Evolutionary conservation across 53 echinoderm and acorn worm species (phyloP).

Genomic region (Apostichopus leukothele): DNA sequence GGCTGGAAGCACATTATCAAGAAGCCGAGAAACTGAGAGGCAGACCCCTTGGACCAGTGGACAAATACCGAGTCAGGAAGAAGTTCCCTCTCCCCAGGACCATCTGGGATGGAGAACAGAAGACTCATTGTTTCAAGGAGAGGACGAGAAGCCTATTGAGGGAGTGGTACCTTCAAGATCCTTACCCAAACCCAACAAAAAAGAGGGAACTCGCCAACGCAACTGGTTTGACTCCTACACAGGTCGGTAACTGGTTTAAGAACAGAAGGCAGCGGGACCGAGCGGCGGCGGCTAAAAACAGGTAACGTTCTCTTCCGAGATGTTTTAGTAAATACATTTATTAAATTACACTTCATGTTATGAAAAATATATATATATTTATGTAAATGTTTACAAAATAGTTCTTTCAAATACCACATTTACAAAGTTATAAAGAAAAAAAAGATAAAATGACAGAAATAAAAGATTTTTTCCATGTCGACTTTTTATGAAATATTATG

Average conservation of each 20-base stretch:
- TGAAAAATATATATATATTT: neutral
- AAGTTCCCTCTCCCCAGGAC: slow-evolving; percentile 99
- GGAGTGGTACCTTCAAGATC: slow-evolving; percentile 99
- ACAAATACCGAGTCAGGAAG: slow-evolving; percentile 99
- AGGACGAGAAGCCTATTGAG: slow-evolving; percentile 94
- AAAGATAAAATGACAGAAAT: neutral
- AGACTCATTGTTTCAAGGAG: slow-evolving; percentile 99
- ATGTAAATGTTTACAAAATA: neutral
- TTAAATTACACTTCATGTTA: neutral
- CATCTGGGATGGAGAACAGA: slow-evolving; percentile 99
- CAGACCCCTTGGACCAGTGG: slow-evolving; percentile 95
- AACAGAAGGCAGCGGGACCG: slow-evolving; percentile 93
- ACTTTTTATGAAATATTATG: no score
- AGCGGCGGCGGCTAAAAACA: slow-evolving; percentile 99
- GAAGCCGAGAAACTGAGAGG: slow-evolving; percentile 98
- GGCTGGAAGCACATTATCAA: slow-evolving; percentile 98
- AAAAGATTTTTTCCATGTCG: neutral
- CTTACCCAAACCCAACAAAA: slow-evolving; percentile 99
- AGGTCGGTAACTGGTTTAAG: slow-evolving; percentile 99
- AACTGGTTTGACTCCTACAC: slow-evolving; percentile 98
- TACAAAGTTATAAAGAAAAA: neutral
- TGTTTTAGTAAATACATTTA: neutral
- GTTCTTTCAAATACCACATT: neutral
- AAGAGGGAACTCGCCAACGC: slow-evolving; percentile 99
- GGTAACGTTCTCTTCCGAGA: slow-evolving; percentile 58